A percentile compares a stretch with the other conserved stretches of the same genome.
These are phyloP conservation scores for Lepidothrix coronata DNA, from an alignment of 2,113 vertebrate species.

Conservation along the genomic window DNA sequence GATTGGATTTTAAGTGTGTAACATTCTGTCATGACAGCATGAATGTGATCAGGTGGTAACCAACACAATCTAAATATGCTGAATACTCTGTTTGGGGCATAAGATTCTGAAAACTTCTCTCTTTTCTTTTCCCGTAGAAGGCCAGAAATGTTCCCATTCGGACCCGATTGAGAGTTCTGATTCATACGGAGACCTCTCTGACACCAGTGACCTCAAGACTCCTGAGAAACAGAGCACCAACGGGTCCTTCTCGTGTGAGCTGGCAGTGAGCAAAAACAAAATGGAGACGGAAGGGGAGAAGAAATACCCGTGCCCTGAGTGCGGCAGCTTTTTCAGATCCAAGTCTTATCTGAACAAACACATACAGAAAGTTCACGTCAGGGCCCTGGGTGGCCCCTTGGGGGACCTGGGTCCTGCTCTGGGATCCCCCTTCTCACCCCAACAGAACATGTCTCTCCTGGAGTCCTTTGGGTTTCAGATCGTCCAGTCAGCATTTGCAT, in stretches of 20 bases:
- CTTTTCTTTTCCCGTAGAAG: slow-evolving; percentile 71
- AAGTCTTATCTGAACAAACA: slow-evolving; percentile 99
- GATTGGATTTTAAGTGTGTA: neutral
- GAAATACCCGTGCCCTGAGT: slow-evolving; percentile 92
- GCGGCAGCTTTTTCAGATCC: slow-evolving; percentile 96
- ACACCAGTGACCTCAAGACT: slow-evolving; percentile 90
- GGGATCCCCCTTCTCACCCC: slow-evolving; percentile 92
- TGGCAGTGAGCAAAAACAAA: slow-evolving; percentile 88
- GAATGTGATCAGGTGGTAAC: neutral
- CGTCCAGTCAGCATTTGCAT: slow-evolving; percentile 97
- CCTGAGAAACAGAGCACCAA: slow-evolving; percentile 88
- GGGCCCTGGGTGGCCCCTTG: slow-evolving; percentile 80
- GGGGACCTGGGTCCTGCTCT: slow-evolving; percentile 86
- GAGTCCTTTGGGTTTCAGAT: slow-evolving; percentile 99
- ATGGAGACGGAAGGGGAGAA: slow-evolving; percentile 86
- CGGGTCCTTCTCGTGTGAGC: slow-evolving; percentile 87
- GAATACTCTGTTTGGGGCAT: neutral
- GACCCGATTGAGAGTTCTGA: slow-evolving; percentile 95
- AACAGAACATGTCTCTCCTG: slow-evolving; percentile 99
- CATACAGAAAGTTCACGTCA: slow-evolving; percentile 94
- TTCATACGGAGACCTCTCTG: slow-evolving; percentile 91
- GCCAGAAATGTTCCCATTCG: slow-evolving; percentile 94
- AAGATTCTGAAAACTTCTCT: slow-evolving; percentile 27
- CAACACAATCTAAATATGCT: neutral
- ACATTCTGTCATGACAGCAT: neutral